Conservation (phyloP, 1,140 invertebrate species). For the Zaprionus lachaisei region DNA sequence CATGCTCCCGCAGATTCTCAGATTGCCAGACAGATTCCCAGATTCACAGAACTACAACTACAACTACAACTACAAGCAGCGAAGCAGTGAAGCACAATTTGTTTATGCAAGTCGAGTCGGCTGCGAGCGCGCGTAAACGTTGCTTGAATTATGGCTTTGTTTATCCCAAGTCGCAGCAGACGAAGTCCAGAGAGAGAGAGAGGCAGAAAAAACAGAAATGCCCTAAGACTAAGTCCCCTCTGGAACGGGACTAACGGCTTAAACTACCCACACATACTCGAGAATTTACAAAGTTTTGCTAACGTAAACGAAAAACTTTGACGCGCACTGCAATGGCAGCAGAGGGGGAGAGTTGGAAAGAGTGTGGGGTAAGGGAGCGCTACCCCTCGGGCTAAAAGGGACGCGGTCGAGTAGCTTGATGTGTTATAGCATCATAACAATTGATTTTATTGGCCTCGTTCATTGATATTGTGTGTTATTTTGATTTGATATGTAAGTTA, state of each 20-base stretch:
- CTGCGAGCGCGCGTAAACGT: slow-evolving; percentile 61
- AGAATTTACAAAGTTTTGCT: slow-evolving; percentile 50
- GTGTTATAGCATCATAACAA: slow-evolving; percentile 77
- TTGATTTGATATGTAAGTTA: slow-evolving; percentile 48
- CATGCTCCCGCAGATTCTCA: slow-evolving; percentile 41
- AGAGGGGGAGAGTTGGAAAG: not conserved
- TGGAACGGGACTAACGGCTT: not conserved
- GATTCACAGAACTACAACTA: slow-evolving; percentile 23
- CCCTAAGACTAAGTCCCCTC: slow-evolving; percentile 11
- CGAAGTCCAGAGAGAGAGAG: slow-evolving; percentile 27
- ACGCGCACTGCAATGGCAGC: slow-evolving; percentile 44
- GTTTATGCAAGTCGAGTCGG: slow-evolving; percentile 73
- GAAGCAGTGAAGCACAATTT: slow-evolving; percentile 69
- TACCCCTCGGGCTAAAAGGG: not conserved
- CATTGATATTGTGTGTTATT: slow-evolving; percentile 72
- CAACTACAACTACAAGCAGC: slow-evolving; percentile 8
- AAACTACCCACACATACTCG: slow-evolving; percentile 1
- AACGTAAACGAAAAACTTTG: slow-evolving; percentile 64
- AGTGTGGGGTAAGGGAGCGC: not conserved
- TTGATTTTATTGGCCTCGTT: slow-evolving; percentile 71
- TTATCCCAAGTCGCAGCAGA: slow-evolving; percentile 71
- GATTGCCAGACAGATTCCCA: slow-evolving; percentile 24
- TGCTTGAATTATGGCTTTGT: slow-evolving; percentile 81
- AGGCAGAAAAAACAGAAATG: slow-evolving; percentile 51
- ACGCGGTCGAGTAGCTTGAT: slow-evolving; percentile 42